These are phyloP conservation scores for Elymnias hypermnestra DNA, from an alignment of 1,140 invertebrate genomes.

Conservation along the genomic window DNA sequence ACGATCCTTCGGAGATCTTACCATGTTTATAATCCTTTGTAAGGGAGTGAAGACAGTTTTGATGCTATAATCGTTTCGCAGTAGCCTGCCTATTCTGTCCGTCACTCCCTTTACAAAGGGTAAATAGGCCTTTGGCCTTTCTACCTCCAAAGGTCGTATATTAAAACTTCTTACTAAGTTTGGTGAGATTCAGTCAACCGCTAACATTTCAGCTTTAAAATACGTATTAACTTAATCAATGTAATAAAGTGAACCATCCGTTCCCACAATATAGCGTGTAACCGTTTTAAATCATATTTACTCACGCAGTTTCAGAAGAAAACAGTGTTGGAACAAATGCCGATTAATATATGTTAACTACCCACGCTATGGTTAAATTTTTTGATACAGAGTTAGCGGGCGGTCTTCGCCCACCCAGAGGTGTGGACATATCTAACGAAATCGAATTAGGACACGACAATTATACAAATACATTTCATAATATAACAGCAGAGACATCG, in stretches of 20 bases:
- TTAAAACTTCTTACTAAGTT: too few species aligned
- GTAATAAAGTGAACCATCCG: not conserved
- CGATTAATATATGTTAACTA: slow-evolving; percentile 60
- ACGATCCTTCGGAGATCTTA: too few species aligned
- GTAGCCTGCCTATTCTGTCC: too few species aligned
- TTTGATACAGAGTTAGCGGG: slow-evolving; percentile 59
- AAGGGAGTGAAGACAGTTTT: too few species aligned
- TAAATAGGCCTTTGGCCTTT: too few species aligned
- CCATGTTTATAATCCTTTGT: too few species aligned
- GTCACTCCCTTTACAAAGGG: too few species aligned
- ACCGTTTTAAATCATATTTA: slow-evolving; percentile 26
- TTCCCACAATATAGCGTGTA: slow-evolving; percentile 18
- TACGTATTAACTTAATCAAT: not conserved
- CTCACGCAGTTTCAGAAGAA: slow-evolving; percentile 42
- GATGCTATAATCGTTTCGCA: too few species aligned
- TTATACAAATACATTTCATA: not conserved
- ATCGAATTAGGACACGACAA: slow-evolving; percentile 35
- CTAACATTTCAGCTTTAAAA: too few species aligned
- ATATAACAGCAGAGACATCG: not conserved
- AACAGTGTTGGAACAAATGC: slow-evolving; percentile 54
- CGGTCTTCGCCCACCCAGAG: slow-evolving; percentile 62
- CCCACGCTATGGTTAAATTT: slow-evolving; percentile 49
- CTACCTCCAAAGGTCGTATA: too few species aligned
- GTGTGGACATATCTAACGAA: slow-evolving; percentile 60
- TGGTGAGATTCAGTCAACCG: too few species aligned